These are phyloP conservation scores for Botia kubotai DNA, from an alignment of 2,797 vertebrate species.

Conservation along the genomic window DNA sequence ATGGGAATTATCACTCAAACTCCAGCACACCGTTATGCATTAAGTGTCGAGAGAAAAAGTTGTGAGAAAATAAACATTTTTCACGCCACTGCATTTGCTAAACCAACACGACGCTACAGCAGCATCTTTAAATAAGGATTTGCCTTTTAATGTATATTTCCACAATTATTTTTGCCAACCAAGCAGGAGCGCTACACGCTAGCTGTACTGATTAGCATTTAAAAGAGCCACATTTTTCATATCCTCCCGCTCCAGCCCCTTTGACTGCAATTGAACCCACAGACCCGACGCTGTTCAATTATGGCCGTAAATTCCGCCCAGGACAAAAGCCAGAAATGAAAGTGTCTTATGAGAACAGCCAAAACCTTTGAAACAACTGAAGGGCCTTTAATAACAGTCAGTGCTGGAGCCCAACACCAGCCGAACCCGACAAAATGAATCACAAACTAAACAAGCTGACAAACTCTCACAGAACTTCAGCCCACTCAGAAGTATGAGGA, in stretches of 20 bases:
- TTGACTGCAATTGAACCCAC: slow-evolving; percentile 60
- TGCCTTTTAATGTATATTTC: slow-evolving; percentile 41
- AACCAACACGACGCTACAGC: background rate
- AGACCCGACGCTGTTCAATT: slow-evolving; percentile 58
- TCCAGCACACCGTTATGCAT: no score
- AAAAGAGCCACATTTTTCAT: slow-evolving; percentile 65
- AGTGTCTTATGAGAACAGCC: slow-evolving; percentile 52
- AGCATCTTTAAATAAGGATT: slow-evolving; percentile 48
- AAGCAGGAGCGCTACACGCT: slow-evolving; percentile 43
- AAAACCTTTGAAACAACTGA: slow-evolving; percentile 56
- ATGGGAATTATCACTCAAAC: background rate
- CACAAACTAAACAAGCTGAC: slow-evolving; percentile 37
- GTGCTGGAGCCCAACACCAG: slow-evolving; percentile 15
- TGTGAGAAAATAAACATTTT: slow-evolving; percentile 9
- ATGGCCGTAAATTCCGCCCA: slow-evolving; percentile 58
- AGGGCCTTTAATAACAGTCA: slow-evolving; percentile 54
- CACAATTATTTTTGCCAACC: slow-evolving; percentile 51
- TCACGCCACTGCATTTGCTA: background rate
- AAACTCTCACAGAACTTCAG: slow-evolving; percentile 22
- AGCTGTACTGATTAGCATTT: slow-evolving; percentile 66
- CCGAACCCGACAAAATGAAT: slow-evolving; percentile 39
- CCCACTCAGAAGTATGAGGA: background rate
- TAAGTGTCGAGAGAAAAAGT: background rate
- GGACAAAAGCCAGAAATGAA: slow-evolving; percentile 61
- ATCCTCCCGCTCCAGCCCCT: slow-evolving; percentile 43